Evolutionary conservation across 2,797 vertebrate genomes (phyloP), one percentile per base, ranked within the genome.

Genomic region (Enteromius unitaeniatus): DNA sequence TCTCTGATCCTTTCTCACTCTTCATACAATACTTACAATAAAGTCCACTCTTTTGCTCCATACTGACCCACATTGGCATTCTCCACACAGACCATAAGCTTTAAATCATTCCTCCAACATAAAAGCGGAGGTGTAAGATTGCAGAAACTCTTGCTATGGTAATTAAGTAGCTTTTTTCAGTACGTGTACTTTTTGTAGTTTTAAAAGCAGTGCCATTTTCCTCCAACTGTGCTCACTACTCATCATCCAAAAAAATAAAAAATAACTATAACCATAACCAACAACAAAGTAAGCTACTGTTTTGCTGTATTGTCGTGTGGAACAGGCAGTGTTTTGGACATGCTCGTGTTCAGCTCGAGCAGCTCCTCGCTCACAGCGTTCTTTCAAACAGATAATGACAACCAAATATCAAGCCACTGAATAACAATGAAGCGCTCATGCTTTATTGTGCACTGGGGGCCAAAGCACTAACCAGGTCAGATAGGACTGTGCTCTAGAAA

Each of bases 341-440:
- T 51, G 70, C n/a, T 70, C 1, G 14, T 72, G 45, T 28, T 72
- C 42, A 47, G 69, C 14, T 17, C 37, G 42, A 72, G 42, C 55
- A n/a, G 26, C 26, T 64, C 60, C 13, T 14, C 60, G 19, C 72
- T 75, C 72, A 47, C 68, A 55, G 72, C 31, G 19, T 34, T 55
- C 23, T 65, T 64, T 78, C 55, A 78, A 62, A 78, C 55, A 28
- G 34, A 75, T 7, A 75, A 53, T 62, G 28, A 76, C 82, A 74
- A 40, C 49, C n/a, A 23, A 67, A 78, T 40, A 60, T 67, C 67
- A 74, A 37, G 10, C 40, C 72, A 34, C 62, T 42, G 53, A 31
- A 53, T 65, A 9, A 67, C 76, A 77, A 58, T 19, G 51, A 67
- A 26, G 11, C 19, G 17, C 8, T 23, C 19, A 64, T 49, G 19